phyloP scores from a whole-genome alignment of 2,888 invertebrate species.

The Odontomyia ornata region DNA sequence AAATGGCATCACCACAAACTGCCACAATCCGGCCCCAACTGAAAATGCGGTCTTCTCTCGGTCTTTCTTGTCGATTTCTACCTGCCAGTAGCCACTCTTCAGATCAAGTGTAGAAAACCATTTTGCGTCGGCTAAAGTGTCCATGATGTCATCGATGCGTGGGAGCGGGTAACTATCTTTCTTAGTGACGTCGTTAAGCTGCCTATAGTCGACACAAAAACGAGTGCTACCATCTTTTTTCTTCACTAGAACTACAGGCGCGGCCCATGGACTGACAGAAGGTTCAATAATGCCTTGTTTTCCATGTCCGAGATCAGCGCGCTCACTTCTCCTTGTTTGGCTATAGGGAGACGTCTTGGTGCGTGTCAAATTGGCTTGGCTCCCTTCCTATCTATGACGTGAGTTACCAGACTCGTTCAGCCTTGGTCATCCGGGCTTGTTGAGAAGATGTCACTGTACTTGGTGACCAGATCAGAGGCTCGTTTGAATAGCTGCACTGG shows the following conservation, averaged over 20 bases:
- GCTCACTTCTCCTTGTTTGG: slow-evolving; percentile 3
- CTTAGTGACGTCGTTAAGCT: slow-evolving; percentile 46
- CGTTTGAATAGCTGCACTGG: neutral
- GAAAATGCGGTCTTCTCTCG: slow-evolving; percentile 53
- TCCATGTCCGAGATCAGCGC: neutral
- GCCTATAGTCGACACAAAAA: neutral
- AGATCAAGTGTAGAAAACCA: slow-evolving; percentile 52
- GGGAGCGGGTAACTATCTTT: slow-evolving; percentile 29
- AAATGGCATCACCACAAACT: slow-evolving; percentile 54
- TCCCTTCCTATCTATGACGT: neutral
- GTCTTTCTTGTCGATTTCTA: slow-evolving; percentile 45
- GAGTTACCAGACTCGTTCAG: neutral
- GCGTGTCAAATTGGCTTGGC: slow-evolving; percentile 1
- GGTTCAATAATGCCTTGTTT: neutral
- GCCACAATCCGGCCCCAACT: slow-evolving; percentile 51
- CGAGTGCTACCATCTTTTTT: no score
- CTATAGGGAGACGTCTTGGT: slow-evolving; percentile 8
- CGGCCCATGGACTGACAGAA: no score
- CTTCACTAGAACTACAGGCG: no score
- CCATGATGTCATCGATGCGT: slow-evolving; percentile 49
- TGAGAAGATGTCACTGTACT: no score
- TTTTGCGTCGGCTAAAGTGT: slow-evolving; percentile 50
- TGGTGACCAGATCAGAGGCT: neutral
- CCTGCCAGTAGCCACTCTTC: slow-evolving; percentile 50
- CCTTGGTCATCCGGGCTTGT: neutral